These are phyloP conservation scores for Sicus ferrugineus DNA, from an alignment of 2,888 invertebrate genomes.

Conservation along the genomic window DNA sequence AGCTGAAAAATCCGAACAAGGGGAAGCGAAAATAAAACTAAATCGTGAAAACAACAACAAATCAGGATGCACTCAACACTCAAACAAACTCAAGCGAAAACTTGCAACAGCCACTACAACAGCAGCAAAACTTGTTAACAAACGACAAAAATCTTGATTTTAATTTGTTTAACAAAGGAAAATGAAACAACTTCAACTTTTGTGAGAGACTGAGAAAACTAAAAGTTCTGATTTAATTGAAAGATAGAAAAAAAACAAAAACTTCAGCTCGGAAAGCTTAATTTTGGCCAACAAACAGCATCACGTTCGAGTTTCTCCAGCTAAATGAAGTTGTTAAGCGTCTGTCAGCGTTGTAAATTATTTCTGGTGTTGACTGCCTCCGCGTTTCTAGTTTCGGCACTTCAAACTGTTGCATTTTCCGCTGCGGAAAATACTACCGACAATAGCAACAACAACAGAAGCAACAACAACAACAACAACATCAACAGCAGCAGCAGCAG, in stretches of 20 bases:
- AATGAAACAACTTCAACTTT: too few species aligned
- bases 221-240: not conserved
- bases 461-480: slow-evolving; percentile 33
- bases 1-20: too few species aligned
- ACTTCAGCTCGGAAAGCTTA: slow-evolving; percentile 3
- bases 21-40: too few species aligned
- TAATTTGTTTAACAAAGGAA: too few species aligned
- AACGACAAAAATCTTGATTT: too few species aligned
- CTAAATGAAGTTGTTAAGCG: slow-evolving; percentile 65
- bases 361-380: slow-evolving; percentile 65
- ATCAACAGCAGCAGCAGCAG: too few species aligned
- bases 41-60: too few species aligned
- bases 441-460: slow-evolving; percentile 34
- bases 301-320: slow-evolving; percentile 35
- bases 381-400: slow-evolving; percentile 53
- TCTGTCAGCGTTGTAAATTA: slow-evolving; percentile 63
- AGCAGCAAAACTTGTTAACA: too few species aligned
- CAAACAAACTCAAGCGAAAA: too few species aligned
- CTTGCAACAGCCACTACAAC: too few species aligned
- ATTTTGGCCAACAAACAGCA: slow-evolving; percentile 8
- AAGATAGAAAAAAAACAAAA: slow-evolving; percentile 16
- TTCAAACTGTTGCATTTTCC: slow-evolving; percentile 34
- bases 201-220: too few species aligned
- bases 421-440: slow-evolving; percentile 25
- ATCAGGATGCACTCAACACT: too few species aligned